A percentile compares a stretch with the other conserved stretches of the same genome.
These are phyloP conservation scores for Macrotus californicus DNA, from an alignment of 2,113 vertebrate species.

Conservation along the genomic window DNA sequence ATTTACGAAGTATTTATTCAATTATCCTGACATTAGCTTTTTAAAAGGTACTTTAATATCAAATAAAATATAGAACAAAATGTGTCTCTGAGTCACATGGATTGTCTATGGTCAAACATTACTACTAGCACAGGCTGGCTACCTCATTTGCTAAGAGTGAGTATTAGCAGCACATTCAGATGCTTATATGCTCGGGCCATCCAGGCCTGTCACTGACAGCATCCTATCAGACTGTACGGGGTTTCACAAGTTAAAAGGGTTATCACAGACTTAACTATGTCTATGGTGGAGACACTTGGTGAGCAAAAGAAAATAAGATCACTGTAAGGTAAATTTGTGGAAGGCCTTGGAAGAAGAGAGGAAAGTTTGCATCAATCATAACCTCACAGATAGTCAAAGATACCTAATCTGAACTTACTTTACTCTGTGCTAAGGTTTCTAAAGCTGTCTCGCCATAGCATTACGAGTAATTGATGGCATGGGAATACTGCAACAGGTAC, in stretches of 20 bases:
- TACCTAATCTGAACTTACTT: neutral
- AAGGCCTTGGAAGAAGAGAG: neutral
- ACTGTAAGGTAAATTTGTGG: neutral
- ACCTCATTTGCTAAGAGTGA: neutral
- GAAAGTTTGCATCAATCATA: neutral
- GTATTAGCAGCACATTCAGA: neutral
- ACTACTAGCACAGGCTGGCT: neutral
- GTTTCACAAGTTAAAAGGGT: neutral
- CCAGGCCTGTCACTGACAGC: neutral
- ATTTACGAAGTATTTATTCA: neutral
- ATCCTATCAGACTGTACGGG: neutral
- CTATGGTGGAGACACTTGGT: neutral
- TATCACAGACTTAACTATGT: neutral
- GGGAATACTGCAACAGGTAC: neutral
- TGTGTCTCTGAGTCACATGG: neutral
- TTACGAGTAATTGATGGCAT: neutral
- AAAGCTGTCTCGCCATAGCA: neutral
- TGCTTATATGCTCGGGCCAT: neutral
- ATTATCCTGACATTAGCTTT: neutral
- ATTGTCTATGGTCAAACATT: neutral
- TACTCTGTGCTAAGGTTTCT: neutral
- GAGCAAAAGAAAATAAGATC: neutral
- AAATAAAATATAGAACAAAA: conserved; percentile 17
- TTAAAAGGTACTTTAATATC: conserved; percentile 4
- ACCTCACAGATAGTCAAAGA: neutral